These are phyloP conservation scores for Microcebus murinus DNA, from an alignment of 2,113 vertebrate species.

Conservation along the genomic window DNA sequence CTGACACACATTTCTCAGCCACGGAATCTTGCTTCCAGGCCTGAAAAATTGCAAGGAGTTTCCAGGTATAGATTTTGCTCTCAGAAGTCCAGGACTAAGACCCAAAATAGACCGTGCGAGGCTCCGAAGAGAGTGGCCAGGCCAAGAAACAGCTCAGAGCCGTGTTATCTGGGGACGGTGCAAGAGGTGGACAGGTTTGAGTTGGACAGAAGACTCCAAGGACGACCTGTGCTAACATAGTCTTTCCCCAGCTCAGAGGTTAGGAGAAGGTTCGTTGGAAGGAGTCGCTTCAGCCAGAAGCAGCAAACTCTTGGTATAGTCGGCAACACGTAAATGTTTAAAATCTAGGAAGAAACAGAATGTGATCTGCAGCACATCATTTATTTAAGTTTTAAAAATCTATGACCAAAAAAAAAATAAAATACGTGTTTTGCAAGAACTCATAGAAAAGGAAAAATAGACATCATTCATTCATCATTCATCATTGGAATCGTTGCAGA, in stretches of 20 bases:
- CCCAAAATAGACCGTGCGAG: neutral
- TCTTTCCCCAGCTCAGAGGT: neutral
- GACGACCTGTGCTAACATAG: neutral
- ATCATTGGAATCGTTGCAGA: neutral
- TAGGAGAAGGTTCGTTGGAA: neutral
- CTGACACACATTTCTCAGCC: neutral
- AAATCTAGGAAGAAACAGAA: neutral
- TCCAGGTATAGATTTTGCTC: neutral
- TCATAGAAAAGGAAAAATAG: neutral
- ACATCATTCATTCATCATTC: neutral
- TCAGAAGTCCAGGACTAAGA: neutral
- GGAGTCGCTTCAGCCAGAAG: neutral
- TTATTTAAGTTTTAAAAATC: constrained; percentile 31
- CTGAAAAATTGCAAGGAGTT: neutral
- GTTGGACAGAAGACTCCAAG: neutral
- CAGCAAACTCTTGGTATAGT: neutral
- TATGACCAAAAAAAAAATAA: neutral
- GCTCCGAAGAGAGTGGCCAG: neutral
- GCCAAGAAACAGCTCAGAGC: neutral
- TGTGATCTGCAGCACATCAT: neutral
- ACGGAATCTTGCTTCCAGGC: neutral
- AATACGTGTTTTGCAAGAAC: neutral
- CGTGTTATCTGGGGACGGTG: neutral
- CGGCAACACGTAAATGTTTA: neutral
- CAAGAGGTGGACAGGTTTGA: neutral